A percentile compares a stretch with the other conserved stretches of the same genome.
phyloP scores from a whole-genome alignment of 2,797 vertebrate species.

The Glossophaga mutica region DNA sequence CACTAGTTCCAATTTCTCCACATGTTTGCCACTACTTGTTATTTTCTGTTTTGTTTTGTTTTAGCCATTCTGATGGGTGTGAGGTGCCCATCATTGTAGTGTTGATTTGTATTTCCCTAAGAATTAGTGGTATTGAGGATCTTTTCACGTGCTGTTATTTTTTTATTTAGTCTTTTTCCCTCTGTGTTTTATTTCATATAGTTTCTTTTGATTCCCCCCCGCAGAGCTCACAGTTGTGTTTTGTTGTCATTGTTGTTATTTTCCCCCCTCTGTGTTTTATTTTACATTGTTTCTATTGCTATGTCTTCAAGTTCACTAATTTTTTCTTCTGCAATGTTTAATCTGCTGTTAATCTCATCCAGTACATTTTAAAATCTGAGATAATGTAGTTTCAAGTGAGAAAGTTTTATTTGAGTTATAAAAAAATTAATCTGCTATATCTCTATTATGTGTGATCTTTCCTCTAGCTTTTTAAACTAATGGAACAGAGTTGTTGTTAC shows the following conservation, averaged over 20 bases:
- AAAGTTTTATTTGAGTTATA: background rate
- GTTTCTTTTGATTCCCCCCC: background rate
- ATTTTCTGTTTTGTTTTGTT: background rate
- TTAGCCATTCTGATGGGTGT: background rate
- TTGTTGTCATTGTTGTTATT: background rate
- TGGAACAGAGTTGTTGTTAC: background rate
- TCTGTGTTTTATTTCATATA: background rate
- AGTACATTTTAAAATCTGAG: background rate
- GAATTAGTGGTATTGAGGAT: background rate
- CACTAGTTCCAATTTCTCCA: background rate
- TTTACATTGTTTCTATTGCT: background rate
- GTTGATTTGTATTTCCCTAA: background rate
- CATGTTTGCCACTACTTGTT: background rate
- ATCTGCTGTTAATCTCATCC: background rate
- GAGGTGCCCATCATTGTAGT: background rate
- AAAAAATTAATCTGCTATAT: background rate
- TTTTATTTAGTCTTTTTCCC: background rate
- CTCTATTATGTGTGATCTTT: background rate
- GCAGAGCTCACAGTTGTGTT: background rate
- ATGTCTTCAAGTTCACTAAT: background rate
- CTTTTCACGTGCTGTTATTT: background rate
- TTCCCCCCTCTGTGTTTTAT: background rate
- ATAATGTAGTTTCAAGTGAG: background rate
- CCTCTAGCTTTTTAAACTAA: background rate
- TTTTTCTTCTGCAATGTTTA: background rate